phyloP scores from a whole-genome alignment of 2,797 vertebrate species.

The Syngnathus rostellatus region DNA sequence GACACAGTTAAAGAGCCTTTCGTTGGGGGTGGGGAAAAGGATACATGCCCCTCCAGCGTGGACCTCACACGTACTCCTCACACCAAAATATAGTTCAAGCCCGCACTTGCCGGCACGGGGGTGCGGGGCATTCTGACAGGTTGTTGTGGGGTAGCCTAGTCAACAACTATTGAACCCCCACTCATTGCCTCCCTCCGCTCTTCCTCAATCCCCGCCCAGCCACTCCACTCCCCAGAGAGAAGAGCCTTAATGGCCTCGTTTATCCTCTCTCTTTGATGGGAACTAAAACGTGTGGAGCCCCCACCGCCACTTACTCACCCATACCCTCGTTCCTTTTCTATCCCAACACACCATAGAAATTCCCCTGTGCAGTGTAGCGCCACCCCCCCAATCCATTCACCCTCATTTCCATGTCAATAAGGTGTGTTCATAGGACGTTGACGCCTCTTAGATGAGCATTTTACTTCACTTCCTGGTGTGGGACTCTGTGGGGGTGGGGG shows the following conservation, averaged over 20 bases:
- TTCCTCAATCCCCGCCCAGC: constrained; percentile 47
- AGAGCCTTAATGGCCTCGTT: constrained; percentile 64
- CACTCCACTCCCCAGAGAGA: constrained; percentile 58
- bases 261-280: constrained; percentile 63
- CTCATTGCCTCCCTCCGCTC: constrained; percentile 27
- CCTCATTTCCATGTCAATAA: constrained; percentile 70
- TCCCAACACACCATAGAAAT: constrained; percentile 58
- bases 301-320: neutral
- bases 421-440: constrained; percentile 63
- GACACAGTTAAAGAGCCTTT: constrained; percentile 28
- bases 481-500: constrained; percentile 16
- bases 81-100: constrained; percentile 48
- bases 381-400: constrained; percentile 46
- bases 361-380: constrained; percentile 52
- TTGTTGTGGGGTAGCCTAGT: constrained; percentile 69
- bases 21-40: constrained; percentile 11
- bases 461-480: constrained; percentile 66
- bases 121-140: constrained; percentile 65
- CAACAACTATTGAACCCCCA: constrained; percentile 60
- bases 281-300: constrained; percentile 56
- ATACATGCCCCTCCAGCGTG: constrained; percentile 27
- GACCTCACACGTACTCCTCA: constrained; percentile 46
- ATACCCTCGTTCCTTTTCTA: constrained; percentile 28
- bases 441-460: constrained; percentile 64
- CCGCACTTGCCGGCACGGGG: constrained; percentile 36